A percentile compares a stretch with the other conserved stretches of the same genome.
Evolutionary conservation across 2,797 vertebrate species (phyloP).

Genomic region (Bradypus variegatus): DNA sequence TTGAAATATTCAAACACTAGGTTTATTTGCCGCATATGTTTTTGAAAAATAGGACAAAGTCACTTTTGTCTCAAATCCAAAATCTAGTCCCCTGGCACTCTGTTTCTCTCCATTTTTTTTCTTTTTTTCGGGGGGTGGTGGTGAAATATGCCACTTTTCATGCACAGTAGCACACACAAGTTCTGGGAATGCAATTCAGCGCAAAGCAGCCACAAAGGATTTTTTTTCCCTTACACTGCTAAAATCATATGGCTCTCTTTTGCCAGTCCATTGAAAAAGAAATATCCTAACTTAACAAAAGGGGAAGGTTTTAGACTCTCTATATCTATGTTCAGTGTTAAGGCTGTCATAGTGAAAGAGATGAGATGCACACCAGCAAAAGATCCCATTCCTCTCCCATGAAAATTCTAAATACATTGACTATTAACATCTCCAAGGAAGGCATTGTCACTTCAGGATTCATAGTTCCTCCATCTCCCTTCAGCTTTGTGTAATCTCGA

Average conservation of each 20-base stretch:
- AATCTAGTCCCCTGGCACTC: not conserved
- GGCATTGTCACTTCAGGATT: conserved; percentile 31
- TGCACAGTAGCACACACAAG: not conserved
- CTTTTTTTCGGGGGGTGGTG: no score
- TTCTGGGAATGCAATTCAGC: not conserved
- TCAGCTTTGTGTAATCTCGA: conserved; percentile 25
- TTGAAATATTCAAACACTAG: not conserved
- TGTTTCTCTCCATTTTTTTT: not conserved
- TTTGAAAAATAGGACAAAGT: not conserved
- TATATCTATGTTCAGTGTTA: not conserved
- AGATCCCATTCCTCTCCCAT: not conserved
- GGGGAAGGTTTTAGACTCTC: not conserved
- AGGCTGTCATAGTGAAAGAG: not conserved
- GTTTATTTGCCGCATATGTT: not conserved
- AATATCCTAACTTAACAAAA: not conserved
- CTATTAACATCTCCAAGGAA: conserved; percentile 45
- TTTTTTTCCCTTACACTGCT: not conserved
- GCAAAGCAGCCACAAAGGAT: not conserved
- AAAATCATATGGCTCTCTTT: conserved; percentile 24
- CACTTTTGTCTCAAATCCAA: not conserved
- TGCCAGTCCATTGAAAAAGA: not conserved
- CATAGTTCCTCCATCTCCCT: conserved; percentile 15
- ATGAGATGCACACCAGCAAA: not conserved
- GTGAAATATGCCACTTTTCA: not conserved
- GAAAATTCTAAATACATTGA: conserved; percentile 18